Conservation (phyloP, 2,888 invertebrate genomes). For the Slavum lentiscoides region DNA sequence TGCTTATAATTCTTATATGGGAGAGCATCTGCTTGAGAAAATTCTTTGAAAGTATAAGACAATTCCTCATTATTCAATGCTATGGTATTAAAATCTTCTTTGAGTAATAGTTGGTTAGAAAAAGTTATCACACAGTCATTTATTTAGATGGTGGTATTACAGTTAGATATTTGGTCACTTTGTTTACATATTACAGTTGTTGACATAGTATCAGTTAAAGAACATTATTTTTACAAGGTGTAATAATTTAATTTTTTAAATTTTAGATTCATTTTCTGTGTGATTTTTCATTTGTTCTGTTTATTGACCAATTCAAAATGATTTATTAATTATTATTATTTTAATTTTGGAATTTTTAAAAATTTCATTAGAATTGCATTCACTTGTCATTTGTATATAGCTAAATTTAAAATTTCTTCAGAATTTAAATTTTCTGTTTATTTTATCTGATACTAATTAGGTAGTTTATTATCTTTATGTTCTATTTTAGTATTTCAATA, state of each 20-base stretch:
- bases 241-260: constrained; percentile 4
- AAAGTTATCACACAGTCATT: not conserved
- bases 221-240: not conserved
- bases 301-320: not conserved
- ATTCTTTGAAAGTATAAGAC: constrained; percentile 16
- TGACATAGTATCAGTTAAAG: not conserved
- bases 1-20: not conserved
- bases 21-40: constrained; percentile 7
- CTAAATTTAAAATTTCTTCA: not conserved
- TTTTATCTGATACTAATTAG: not conserved
- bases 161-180: not conserved
- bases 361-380: not conserved
- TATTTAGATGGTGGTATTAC: not conserved
- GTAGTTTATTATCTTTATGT: not conserved
- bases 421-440: not conserved
- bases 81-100: not conserved
- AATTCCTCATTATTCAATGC: not conserved
- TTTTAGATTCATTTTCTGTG: not conserved
- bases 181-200: not conserved
- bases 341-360: constrained; percentile 32
- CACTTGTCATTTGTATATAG: not conserved
- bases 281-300: not conserved
- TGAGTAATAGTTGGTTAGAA: not conserved
- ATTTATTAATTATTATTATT: constrained; percentile 6
- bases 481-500: not conserved